Evolutionary conservation across 2,113 vertebrate species (phyloP), one percentile per base, ranked within the genome.

Genomic region (Montifringilla adamsi): DNA sequence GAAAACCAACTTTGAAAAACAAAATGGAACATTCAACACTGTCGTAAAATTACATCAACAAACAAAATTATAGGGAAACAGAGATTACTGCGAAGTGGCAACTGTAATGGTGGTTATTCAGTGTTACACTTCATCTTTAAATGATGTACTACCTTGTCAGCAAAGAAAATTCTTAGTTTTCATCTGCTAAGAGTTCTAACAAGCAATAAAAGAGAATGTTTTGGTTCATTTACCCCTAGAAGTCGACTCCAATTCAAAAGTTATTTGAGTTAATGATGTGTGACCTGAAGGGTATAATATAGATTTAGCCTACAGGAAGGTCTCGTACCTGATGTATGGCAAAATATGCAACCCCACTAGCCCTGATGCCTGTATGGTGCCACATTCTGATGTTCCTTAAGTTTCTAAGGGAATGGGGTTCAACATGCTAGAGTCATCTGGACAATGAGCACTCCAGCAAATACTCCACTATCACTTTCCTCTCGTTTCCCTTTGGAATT

Each of bases 81-180:
- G 27, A 63, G 30, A 85, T 87, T 82, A 22, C 28, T 91, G 26
- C 52, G 17, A 66, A 89, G 37, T 60, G 30, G 19, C 33, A 53
- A 56, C 8, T 60, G 24, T 74, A 81, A 44, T 39, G n/a, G 47
- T 79, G 53, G 44, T 82, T 79, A 43, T 55, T 91, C 46, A 47
- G 15, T 50, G 35, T 66, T 87, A 50, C 7, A 24, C 49, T 87
- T 68, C 31, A 39, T 58, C 37, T 72, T 76, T 41, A 93, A 89
- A 76, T 87, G 15, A 92, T 89, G 17, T 50, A 87, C 21, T 87
- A 39, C 81, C 53, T 82, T 91, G 78, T 90, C 89, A 91, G 84
- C 49, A 85, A 83, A 89, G 87, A 89, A 93, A 90, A 96, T 80
- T 87, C 84, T 90, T 66, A 74, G 70, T 80, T 94, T 74, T 94